Evolutionary conservation across 2,888 invertebrate genomes (phyloP), one percentile per base, ranked within the genome.

Genomic region (Epinotia ramella): DNA sequence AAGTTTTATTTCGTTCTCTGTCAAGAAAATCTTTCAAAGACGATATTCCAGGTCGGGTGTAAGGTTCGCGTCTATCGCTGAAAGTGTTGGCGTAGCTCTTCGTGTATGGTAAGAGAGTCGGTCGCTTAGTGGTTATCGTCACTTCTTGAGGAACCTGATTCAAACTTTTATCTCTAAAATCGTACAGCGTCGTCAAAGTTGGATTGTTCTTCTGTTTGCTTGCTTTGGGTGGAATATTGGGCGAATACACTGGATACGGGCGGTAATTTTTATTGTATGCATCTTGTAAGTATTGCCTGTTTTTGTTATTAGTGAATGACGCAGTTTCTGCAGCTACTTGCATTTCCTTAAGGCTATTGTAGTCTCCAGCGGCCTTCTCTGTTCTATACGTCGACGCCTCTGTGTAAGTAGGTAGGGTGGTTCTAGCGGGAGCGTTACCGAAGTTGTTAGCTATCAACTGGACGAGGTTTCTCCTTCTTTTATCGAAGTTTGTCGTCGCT

Each of bases 301-400:
- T 91, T 77, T 94, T 93, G 73, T 92, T 94, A 57, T 95, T 95
- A 1, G 95, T 96, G 84, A 97, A 97, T 0, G 97, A 97, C 0
- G 97, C 96, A 9, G 96, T 96, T 88, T 97, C 97, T 11, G 97
- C 97, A 0, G 96, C 95, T 1, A 96, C 95, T 86, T 97, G 97
- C 84, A 95, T 95, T 88, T 97, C 97, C 77, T 89, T 95, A 3
- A 92, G 81, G n/a, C 89, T 90, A 76, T 86, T 94, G 46, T 88
- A 84, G 75, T 95, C 95, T 6, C 91, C 90, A 0, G 91, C 87
- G 16, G 92, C 83, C 63, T 90, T 79, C 11, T 91, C 89, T n/a
- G 86, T 87, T 82, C 88, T 90, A 59, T 88, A 88, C 0, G 90
- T 88, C 1, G 91, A 88, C 2, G 88, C 85, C 71, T 94, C 94